These are phyloP conservation scores for Synergus itoensis DNA, from an alignment of 2,888 invertebrate species.

Conservation along the genomic window DNA sequence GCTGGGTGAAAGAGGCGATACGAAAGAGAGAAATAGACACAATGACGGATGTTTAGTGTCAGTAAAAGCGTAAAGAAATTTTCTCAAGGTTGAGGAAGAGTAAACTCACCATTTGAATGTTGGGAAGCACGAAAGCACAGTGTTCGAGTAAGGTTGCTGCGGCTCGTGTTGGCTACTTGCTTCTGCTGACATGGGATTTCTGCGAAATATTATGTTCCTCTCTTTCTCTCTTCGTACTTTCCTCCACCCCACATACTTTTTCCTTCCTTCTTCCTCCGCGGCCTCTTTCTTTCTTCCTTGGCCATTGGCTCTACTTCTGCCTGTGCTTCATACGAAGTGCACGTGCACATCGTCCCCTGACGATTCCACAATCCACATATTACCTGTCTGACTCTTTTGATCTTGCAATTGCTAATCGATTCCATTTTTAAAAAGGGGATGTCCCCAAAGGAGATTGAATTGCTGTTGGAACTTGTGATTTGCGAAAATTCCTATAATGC, in stretches of 20 bases:
- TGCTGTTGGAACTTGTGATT: neutral
- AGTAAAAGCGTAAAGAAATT: neutral
- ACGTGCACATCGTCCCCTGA: slow-evolving; percentile 47
- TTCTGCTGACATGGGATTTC: slow-evolving; percentile 66
- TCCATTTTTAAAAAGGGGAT: slow-evolving; percentile 48
- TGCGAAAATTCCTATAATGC: no score
- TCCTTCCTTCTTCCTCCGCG: slow-evolving; percentile 44
- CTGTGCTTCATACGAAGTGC: slow-evolving; percentile 37
- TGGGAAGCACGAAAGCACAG: slow-evolving; percentile 47
- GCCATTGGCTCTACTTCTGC: slow-evolving; percentile 30
- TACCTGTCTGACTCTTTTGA: slow-evolving; percentile 41
- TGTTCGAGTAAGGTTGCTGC: slow-evolving; percentile 47
- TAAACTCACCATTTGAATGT: slow-evolving; percentile 57
- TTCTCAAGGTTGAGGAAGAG: slow-evolving; percentile 32
- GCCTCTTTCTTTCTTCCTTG: slow-evolving; percentile 45
- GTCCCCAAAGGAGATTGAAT: slow-evolving; percentile 42
- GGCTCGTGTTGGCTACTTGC: slow-evolving; percentile 51
- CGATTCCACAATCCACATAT: slow-evolving; percentile 42
- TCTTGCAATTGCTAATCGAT: slow-evolving; percentile 49
- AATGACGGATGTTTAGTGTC: neutral
- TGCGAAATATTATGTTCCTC: slow-evolving; percentile 62
- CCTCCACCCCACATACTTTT: slow-evolving; percentile 44
- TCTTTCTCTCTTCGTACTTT: slow-evolving; percentile 45
- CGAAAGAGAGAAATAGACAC: neutral
- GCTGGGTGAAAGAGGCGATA: neutral